Base-by-base conservation (phyloP, 2,113 vertebrate genomes). In the Oxyruncus cristatus region DNA sequence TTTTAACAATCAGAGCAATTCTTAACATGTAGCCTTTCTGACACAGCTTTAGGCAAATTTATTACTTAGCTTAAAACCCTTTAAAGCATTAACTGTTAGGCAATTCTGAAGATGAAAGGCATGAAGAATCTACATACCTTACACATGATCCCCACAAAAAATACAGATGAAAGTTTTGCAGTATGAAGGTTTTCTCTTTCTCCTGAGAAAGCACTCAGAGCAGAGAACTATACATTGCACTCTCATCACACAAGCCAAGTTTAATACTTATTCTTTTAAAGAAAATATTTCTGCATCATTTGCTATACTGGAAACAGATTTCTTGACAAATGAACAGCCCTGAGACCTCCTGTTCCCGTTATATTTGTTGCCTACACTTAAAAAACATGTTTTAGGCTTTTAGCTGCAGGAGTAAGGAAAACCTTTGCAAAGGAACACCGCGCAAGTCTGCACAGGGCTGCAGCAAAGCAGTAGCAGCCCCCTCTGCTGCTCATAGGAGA, bases 401-500 rank as follows among this genome's bases (percentile, higher is more conserved):
- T 30, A 80, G 66, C 50, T 47, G 50, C 72, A 80, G 20, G 26
- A 75, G 49, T 14, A 52, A 49, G 56, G 53, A 93, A 62, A 93
- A 35, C 26, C 71, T 82, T 85, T 17, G 56, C 30, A 76, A 91
- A 89, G 46, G 47, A 66, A 26, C 21, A 50, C 28, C 0, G 10
- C 81, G 42, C 15, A 23, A 75, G 4, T 33, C 23, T 75, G 53
- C 8, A 8, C 1, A 44, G 16, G 27, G 58, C 26, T 41, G 22
- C 74, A 90, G 37, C 50, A 92, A 93, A 89, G 85, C 52, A 42
- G 15, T 1, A 91, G 71, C 65, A 81, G 96, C 76, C 72, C 97
- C 98, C 97, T 97, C 98, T 98, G 96, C 96, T 97, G 97, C 93
- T 96, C 83, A 97, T 35, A 85, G 85, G 18, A 66, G 41, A 73